Evolutionary conservation across 2,113 vertebrate species (phyloP).

Genomic region (Hyla sarda): DNA sequence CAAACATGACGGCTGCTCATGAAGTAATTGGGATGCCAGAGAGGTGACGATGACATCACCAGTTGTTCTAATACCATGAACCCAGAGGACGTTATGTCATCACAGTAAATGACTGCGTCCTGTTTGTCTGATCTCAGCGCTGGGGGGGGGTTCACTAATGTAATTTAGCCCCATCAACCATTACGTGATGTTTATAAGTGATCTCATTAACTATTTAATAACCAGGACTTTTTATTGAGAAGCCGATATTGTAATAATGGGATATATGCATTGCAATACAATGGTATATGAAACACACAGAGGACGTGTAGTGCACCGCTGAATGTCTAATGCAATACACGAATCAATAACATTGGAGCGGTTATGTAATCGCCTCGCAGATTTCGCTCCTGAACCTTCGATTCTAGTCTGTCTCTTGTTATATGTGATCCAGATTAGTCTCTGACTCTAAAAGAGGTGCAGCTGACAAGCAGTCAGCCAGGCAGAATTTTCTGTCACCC

Average conservation of each 20-base stretch:
- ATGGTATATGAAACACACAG: background rate
- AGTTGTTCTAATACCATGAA: background rate
- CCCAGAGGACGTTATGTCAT: background rate
- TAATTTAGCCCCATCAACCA: background rate
- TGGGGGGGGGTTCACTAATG: background rate
- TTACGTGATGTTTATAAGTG: background rate
- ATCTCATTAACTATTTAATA: constrained; percentile 34
- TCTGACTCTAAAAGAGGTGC: too few species aligned
- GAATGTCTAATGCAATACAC: background rate
- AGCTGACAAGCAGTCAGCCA: too few species aligned
- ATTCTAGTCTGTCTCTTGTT: too few species aligned
- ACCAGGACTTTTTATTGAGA: background rate
- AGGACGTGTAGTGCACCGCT: background rate
- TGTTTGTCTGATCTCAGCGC: constrained; percentile 13
- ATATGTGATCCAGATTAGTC: too few species aligned
- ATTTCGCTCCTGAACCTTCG: background rate
- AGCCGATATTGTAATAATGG: background rate
- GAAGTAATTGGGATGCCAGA: too few species aligned
- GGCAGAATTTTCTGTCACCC: too few species aligned
- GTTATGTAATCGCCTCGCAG: background rate
- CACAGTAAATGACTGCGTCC: background rate
- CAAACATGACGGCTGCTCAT: background rate
- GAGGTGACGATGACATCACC: constrained; percentile 3
- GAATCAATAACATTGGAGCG: background rate
- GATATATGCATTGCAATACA: background rate